Conservation (phyloP, 2,113 vertebrate species). For the Platichthys flesus region DNA sequence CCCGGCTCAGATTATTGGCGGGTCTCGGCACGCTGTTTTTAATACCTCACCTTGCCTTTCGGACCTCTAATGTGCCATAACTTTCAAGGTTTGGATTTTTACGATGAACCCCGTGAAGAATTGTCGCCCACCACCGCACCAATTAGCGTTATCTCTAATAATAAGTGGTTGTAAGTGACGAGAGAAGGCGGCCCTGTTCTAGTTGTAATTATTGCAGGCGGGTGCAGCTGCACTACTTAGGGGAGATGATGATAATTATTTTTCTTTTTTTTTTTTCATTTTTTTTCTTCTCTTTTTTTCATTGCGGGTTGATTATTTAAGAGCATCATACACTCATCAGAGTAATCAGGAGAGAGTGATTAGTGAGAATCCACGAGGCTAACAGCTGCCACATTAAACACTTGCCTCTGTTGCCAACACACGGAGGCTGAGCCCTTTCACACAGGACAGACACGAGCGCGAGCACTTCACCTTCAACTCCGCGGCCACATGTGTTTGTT, state of each 20-base stretch:
- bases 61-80: slow-evolving; percentile 77
- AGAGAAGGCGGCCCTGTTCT: slow-evolving; percentile 79
- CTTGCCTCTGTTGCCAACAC: slow-evolving; percentile 80
- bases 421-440: slow-evolving; percentile 68
- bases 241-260: slow-evolving; percentile 85
- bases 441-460: slow-evolving; percentile 70
- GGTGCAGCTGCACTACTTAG: slow-evolving; percentile 84
- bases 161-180: slow-evolving; percentile 83
- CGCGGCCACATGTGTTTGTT: slow-evolving; percentile 69
- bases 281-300: slow-evolving; percentile 20
- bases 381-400: slow-evolving; percentile 85
- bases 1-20: slow-evolving; percentile 69
- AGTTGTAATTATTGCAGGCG: slow-evolving; percentile 83
- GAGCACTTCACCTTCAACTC: slow-evolving; percentile 79
- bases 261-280: slow-evolving; percentile 62
- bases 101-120: slow-evolving; percentile 75
- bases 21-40: slow-evolving; percentile 68
- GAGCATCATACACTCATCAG: slow-evolving; percentile 86
- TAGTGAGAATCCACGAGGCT: slow-evolving; percentile 83
- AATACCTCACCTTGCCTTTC: slow-evolving; percentile 74
- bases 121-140: slow-evolving; percentile 78
- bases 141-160: slow-evolving; percentile 83
- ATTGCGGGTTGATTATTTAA: slow-evolving; percentile 85
- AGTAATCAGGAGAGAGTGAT: slow-evolving; percentile 86
- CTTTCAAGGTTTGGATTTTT: slow-evolving; percentile 78